Evolutionary conservation across 1,140 invertebrate genomes (phyloP).

Genomic region (Luehdorfia chinensis): DNA sequence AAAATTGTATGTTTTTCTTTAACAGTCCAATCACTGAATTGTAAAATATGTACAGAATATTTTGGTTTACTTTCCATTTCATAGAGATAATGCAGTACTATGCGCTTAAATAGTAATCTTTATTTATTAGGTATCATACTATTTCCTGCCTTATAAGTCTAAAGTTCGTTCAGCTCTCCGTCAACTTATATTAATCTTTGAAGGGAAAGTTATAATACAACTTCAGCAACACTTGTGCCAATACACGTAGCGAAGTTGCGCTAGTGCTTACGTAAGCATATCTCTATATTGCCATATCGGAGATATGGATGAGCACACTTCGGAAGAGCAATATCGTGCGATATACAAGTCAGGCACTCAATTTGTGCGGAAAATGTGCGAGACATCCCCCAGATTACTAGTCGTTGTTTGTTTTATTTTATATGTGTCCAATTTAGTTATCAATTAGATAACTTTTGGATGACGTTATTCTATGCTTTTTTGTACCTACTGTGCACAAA

Average conservation of each 20-base stretch:
- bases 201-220: slow-evolving; percentile 13
- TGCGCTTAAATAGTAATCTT: too few species aligned
- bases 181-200: too few species aligned
- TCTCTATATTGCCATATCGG: slow-evolving; percentile 15
- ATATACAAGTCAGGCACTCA: slow-evolving; percentile 46
- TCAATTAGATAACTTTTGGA: slow-evolving; percentile 17
- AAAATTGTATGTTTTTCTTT: too few species aligned
- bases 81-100: too few species aligned
- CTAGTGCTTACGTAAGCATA: slow-evolving; percentile 8
- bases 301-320: slow-evolving; percentile 23
- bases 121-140: too few species aligned
- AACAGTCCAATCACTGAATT: too few species aligned
- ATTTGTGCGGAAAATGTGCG: slow-evolving; percentile 37
- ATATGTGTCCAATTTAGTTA: slow-evolving; percentile 14
- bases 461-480: too few species aligned
- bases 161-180: too few species aligned
- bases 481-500: too few species aligned
- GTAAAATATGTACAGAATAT: too few species aligned
- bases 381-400: slow-evolving; percentile 31
- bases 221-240: slow-evolving; percentile 9
- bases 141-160: too few species aligned
- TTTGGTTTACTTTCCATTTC: too few species aligned
- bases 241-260: slow-evolving; percentile 6
- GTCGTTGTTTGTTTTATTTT: slow-evolving; percentile 30
- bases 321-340: slow-evolving; percentile 42